phyloP scores from a whole-genome alignment of 1,140 invertebrate species.

The Neodiprion virginianus region DNA sequence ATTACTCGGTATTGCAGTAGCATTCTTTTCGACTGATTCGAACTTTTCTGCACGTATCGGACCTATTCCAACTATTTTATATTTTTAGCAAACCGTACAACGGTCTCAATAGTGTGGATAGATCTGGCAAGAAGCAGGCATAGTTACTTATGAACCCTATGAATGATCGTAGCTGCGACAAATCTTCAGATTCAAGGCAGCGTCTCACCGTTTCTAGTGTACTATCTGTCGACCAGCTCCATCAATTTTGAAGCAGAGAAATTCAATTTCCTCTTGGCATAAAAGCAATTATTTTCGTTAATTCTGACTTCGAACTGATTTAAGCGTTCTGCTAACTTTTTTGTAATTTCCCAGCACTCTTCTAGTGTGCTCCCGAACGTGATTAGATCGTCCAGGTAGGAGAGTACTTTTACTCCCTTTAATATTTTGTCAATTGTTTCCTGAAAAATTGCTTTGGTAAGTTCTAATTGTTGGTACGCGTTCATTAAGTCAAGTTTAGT shows the following conservation, averaged over 20 bases:
- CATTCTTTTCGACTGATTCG: slow-evolving; percentile 15
- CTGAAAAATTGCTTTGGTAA: slow-evolving; percentile 25
- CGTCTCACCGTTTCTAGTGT: neutral
- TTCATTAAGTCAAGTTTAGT: slow-evolving; percentile 30
- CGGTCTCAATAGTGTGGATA: neutral
- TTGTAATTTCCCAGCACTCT: slow-evolving; percentile 29
- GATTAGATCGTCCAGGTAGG: slow-evolving; percentile 30
- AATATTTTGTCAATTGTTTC: slow-evolving; percentile 23
- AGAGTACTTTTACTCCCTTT: slow-evolving; percentile 15
- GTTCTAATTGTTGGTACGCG: slow-evolving; percentile 13
- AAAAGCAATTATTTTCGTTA: neutral
- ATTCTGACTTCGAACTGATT: slow-evolving; percentile 24
- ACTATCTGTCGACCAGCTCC: neutral
- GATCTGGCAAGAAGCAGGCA: slow-evolving; percentile 2
- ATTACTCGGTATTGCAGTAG: slow-evolving; percentile 17
- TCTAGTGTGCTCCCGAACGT: slow-evolving; percentile 27
- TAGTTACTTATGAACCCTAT: neutral
- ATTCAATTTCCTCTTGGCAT: neutral
- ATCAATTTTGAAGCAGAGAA: neutral
- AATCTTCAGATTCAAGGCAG: neutral
- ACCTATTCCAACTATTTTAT: slow-evolving; percentile 24
- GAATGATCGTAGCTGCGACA: neutral
- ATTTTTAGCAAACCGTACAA: neutral
- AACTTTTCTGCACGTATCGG: slow-evolving; percentile 36
- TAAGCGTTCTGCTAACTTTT: slow-evolving; percentile 20